Evolutionary conservation across 2,113 vertebrate species (phyloP), one percentile per base, ranked within the genome.

Genomic region (Misgurnus mizolepis): DNA sequence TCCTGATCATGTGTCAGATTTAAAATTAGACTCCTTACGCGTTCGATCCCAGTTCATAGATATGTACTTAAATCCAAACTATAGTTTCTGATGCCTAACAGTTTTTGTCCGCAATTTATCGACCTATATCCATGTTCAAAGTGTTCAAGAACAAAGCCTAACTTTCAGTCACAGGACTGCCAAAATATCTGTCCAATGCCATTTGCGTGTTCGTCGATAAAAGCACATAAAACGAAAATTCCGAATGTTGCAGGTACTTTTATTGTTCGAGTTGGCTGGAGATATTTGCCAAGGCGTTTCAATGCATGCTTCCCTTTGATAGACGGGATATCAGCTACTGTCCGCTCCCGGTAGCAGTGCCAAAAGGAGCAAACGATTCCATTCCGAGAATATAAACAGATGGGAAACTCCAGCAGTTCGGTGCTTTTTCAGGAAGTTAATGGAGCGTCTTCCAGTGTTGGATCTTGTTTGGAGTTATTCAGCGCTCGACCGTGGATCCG

Each of bases 131-230:
- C 79, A 81, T 81, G 62, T 60, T 58, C 70, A 66, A 67, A 67
- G 66, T 39, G n/a, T 45, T 64, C 71, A n/a, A 4, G 22, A 72
- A 80, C 43, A 71, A 64, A 50, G 27, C 41, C 45, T 7, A 74
- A 55, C 56, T 73, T 40, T 81, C 80, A 70, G 75, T 77, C 75
- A n/a, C 34, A 18, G 75, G 61, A 67, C 62, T 66, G 62, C 15
- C 60, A 53, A 77, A 55, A 77, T 53, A 49, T 65, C 47, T 80
- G 74, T 78, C 70, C 66, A 72, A 39, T 68, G 77, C 81, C 85
- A 85, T 77, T 50, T 56, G 67, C 18, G 18, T 49, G 43, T 11
- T 79, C 60, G 22, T 8, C 66, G 6, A 3, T n/a, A 73, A 66
- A 18, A 66, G 7, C 8, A 49, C 53, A 45, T 5, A 55, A 60